phyloP scores from a whole-genome alignment of 2,797 vertebrate genomes.

The Sarcophilus harrisii region DNA sequence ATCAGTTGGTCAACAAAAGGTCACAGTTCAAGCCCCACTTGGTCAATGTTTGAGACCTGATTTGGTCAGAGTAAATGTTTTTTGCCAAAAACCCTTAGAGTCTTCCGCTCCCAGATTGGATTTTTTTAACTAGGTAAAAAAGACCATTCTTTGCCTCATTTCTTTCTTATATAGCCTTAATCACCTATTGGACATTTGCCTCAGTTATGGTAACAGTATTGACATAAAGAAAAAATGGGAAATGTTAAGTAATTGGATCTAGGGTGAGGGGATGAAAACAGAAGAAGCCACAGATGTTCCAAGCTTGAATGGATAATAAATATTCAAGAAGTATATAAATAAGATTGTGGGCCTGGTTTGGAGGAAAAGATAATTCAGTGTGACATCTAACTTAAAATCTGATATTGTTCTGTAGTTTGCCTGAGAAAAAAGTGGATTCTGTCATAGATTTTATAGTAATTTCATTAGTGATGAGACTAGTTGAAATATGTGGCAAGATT shows the following conservation, averaged over 20 bases:
- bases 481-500: neutral
- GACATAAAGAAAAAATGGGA: neutral
- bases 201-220: neutral
- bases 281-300: neutral
- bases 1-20: too few species aligned
- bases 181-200: too few species aligned
- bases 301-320: neutral
- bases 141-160: too few species aligned
- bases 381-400: neutral
- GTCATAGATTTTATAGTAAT: neutral
- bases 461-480: neutral
- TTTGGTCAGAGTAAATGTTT: too few species aligned
- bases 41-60: too few species aligned
- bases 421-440: neutral
- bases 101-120: too few species aligned
- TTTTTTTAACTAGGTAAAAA: too few species aligned
- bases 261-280: neutral
- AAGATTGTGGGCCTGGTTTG: neutral
- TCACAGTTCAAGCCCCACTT: too few species aligned
- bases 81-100: too few species aligned
- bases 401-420: neutral
- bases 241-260: neutral
- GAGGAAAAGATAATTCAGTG: neutral
- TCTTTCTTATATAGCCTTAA: too few species aligned
- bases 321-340: neutral